A percentile compares a stretch with the other conserved stretches of the same genome.
These are phyloP conservation scores for Camarhynchus parvulus DNA, from an alignment of 2,113 vertebrate genomes.

Conservation along the genomic window DNA sequence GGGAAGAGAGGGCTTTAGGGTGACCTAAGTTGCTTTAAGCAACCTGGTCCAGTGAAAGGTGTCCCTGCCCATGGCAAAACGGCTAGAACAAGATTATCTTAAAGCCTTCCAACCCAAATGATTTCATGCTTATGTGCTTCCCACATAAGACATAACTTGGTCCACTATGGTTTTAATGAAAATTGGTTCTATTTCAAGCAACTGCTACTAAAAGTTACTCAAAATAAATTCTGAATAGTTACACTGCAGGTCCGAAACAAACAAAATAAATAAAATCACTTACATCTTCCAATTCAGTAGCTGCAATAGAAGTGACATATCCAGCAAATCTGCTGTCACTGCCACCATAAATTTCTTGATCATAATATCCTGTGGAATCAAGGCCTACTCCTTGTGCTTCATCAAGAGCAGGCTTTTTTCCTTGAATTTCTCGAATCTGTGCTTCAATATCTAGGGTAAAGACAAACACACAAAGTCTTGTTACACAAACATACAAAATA, in stretches of 20 bases:
- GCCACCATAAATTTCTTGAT: constrained; percentile 98
- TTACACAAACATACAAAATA: neutral
- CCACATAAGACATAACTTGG: neutral
- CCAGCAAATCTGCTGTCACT: constrained; percentile 96
- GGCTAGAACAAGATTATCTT: neutral
- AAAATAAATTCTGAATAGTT: neutral
- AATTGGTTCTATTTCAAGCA: neutral
- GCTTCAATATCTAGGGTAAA: constrained; percentile 92
- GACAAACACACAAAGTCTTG: neutral
- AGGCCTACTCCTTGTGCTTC: constrained; percentile 94
- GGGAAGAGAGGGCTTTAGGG: neutral
- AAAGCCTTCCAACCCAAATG: neutral
- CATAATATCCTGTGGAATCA: constrained; percentile 95
- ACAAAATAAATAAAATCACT: constrained; percentile 53
- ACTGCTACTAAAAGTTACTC: neutral
- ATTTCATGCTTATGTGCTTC: neutral
- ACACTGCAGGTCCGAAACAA: neutral
- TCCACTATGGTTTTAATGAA: neutral
- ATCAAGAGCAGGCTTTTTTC: constrained; percentile 92
- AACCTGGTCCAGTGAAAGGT: neutral
- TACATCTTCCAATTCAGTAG: constrained; percentile 97
- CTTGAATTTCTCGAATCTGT: constrained; percentile 98
- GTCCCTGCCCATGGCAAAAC: neutral
- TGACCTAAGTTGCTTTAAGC: neutral
- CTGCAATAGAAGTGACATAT: constrained; percentile 97